Conservation (phyloP, 2,113 vertebrate species). For the Semnopithecus entellus region DNA sequence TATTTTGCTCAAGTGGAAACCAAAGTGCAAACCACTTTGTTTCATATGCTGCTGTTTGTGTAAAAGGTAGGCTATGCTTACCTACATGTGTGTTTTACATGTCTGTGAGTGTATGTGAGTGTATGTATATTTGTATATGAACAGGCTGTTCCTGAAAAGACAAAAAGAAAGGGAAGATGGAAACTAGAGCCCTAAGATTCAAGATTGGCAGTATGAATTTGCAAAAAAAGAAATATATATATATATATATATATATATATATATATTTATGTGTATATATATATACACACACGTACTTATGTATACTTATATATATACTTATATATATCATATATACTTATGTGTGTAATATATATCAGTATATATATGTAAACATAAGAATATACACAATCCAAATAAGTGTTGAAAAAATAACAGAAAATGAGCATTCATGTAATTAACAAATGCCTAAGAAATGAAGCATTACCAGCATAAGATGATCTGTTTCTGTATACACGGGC, state of each 20-base stretch:
- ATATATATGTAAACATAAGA: not conserved
- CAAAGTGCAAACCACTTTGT: not conserved
- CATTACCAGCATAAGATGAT: accelerated
- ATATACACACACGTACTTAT: not conserved
- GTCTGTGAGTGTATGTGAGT: not conserved
- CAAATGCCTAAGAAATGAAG: not conserved
- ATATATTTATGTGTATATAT: not conserved
- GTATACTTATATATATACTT: no score
- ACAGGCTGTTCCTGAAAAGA: no score
- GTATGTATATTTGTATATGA: not conserved
- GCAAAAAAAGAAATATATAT: not conserved
- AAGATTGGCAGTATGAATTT: no score
- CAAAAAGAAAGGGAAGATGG: not conserved
- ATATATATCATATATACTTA: no score
- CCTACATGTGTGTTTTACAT: accelerated
- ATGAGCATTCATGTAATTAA: accelerated
- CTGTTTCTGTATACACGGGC: accelerated
- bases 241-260: no score
- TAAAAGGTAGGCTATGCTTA: not conserved
- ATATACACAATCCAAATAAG: not conserved
- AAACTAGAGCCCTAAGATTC: not conserved
- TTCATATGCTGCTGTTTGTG: not conserved
- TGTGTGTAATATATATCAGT: no score
- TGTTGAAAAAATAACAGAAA: no score
- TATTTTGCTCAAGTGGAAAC: not conserved